These are phyloP conservation scores for Darevskia nairensis DNA, from an alignment of 2,797 vertebrate species.

Conservation along the genomic window DNA sequence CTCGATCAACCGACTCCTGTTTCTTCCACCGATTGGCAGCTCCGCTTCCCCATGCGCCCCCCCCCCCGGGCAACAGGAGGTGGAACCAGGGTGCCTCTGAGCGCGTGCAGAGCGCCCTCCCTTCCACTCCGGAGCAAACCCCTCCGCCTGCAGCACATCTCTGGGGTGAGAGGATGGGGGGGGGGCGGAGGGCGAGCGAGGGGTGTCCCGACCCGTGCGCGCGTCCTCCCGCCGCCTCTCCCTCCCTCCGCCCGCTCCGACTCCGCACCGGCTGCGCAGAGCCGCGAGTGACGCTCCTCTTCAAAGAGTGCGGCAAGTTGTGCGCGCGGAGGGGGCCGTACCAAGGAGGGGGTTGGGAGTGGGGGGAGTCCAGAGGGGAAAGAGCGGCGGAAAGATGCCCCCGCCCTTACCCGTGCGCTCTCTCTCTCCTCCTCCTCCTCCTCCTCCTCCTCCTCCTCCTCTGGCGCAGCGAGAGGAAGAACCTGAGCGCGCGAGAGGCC, in stretches of 20 bases:
- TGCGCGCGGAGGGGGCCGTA: not conserved
- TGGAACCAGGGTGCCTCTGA: not conserved
- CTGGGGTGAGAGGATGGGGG: not conserved
- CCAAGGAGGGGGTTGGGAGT: not conserved
- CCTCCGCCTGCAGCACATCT: no score
- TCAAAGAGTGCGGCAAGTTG: not conserved
- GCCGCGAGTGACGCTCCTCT: no score
- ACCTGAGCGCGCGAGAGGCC: no score
- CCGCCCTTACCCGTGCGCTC: not conserved
- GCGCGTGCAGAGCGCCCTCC: not conserved
- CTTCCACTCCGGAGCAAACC: not conserved
- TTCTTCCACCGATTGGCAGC: not conserved
- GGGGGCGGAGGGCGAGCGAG: no score
- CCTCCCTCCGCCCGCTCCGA: not conserved
- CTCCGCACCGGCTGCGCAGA: not conserved
- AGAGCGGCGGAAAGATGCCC: fast-evolving
- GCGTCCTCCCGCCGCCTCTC: no score
- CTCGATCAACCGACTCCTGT: no score
- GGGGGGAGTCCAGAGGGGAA: not conserved
- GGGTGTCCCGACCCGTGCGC: not conserved
- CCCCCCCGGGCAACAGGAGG: no score
- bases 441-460: not conserved
- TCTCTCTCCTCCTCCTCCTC: not conserved
- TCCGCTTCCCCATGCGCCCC: not conserved
- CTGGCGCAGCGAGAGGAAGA: no score